phyloP scores from a whole-genome alignment of 2,888 invertebrate species.

The Trissolcus japonicus region DNA sequence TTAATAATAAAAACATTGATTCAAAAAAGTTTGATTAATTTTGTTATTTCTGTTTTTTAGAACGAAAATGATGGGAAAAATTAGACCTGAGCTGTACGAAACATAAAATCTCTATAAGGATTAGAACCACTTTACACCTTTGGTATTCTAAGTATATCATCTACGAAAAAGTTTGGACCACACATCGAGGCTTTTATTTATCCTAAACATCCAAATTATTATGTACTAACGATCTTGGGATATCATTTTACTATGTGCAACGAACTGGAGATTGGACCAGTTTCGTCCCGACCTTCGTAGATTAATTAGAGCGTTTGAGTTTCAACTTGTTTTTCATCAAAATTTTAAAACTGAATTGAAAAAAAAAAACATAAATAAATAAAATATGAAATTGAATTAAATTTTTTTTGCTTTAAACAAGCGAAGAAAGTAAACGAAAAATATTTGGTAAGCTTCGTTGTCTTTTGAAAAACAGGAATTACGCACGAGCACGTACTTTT shows the following conservation, averaged over 20 bases:
- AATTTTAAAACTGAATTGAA: too few relatives aligned
- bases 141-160: constrained; percentile 15
- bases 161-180: constrained; percentile 10
- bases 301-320: too few relatives aligned
- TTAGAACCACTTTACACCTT: constrained; percentile 8
- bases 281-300: background rate
- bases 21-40: too few relatives aligned
- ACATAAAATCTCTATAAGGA: constrained; percentile 1
- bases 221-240: constrained; percentile 2
- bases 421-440: too few relatives aligned
- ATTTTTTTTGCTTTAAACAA: background rate
- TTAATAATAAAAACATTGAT: too few relatives aligned
- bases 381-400: background rate
- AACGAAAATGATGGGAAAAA: too few relatives aligned
- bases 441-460: constrained; percentile 4
- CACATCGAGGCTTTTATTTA: constrained; percentile 14
- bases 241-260: background rate
- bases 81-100: too few relatives aligned
- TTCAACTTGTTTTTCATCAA: too few relatives aligned
- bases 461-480: constrained; percentile 44
- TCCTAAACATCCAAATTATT: constrained; percentile 6
- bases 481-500: constrained; percentile 56
- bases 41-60: too few relatives aligned
- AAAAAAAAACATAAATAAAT: too few relatives aligned
- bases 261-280: background rate